A percentile compares a stretch with the other conserved stretches of the same genome.
Evolutionary conservation across 2,113 vertebrate genomes (phyloP).

Genomic region (Rhynchomys soricoides): DNA sequence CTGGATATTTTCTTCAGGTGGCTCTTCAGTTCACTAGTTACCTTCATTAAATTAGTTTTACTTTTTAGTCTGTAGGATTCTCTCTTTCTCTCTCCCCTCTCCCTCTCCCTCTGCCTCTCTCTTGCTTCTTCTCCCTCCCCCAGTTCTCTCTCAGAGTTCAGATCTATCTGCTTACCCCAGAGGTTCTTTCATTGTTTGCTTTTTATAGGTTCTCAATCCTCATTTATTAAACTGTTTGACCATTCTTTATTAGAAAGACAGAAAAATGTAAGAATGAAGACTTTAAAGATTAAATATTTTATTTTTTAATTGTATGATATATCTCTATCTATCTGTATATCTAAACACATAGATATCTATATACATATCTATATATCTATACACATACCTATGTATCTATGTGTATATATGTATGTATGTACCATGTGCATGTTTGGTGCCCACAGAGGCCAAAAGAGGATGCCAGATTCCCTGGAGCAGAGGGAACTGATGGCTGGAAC

Average conservation of each 20-base stretch:
- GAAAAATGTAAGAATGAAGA: neutral
- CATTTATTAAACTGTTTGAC: neutral
- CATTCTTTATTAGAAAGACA: neutral
- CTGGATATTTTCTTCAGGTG: neutral
- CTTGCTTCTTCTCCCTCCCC: no score
- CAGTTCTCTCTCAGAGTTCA: neutral
- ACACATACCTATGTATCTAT: neutral
- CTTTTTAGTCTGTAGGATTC: neutral
- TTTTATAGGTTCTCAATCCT: neutral
- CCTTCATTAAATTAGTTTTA: constrained; percentile 4
- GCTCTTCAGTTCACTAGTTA: neutral
- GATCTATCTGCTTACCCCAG: neutral
- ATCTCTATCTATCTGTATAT: neutral
- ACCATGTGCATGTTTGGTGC: neutral
- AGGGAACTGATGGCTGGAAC: neutral
- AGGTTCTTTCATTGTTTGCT: neutral
- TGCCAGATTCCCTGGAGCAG: neutral
- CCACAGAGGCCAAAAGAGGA: neutral
- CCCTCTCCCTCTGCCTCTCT: neutral
- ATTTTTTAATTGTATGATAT: neutral
- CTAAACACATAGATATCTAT: no score
- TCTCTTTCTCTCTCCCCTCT: neutral
- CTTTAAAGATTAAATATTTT: neutral
- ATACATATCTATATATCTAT: neutral
- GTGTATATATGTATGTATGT: neutral